These are phyloP conservation scores for Chrysolina haemoptera DNA, from an alignment of 2,888 invertebrate species.

Conservation along the genomic window DNA sequence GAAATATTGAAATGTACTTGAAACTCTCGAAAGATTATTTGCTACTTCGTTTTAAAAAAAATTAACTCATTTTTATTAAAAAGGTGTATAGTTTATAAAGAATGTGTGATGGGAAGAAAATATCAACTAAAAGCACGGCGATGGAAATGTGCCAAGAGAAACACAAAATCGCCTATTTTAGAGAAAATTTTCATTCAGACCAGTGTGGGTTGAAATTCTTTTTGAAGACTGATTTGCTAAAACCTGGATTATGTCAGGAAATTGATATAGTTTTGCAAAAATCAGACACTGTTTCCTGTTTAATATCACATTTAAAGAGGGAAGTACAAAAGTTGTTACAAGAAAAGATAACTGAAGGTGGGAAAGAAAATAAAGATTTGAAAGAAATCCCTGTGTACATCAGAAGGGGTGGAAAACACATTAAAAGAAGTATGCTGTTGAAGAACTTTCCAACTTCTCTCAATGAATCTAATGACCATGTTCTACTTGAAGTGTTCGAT, in stretches of 20 bases:
- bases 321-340: constrained; percentile 44
- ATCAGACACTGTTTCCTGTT: constrained; percentile 45
- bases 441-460: constrained; percentile 28
- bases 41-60: too few species aligned
- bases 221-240: constrained; percentile 35
- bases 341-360: constrained; percentile 8
- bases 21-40: too few species aligned
- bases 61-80: background rate
- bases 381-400: constrained; percentile 34
- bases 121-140: background rate
- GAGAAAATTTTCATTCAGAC: constrained; percentile 27
- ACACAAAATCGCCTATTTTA: constrained; percentile 44
- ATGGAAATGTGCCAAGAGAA: constrained; percentile 7
- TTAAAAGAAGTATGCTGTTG: constrained; percentile 32
- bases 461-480: background rate
- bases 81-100: background rate
- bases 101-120: background rate
- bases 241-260: constrained; percentile 40
- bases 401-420: constrained; percentile 28
- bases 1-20: too few species aligned
- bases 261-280: constrained; percentile 43
- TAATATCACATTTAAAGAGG: constrained; percentile 47
- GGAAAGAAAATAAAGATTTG: constrained; percentile 15
- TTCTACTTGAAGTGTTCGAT: constrained; percentile 66
- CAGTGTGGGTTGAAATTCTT: constrained; percentile 46